Conservation (phyloP, 2,888 invertebrate species). For the Tromatobia lineatoria region DNA sequence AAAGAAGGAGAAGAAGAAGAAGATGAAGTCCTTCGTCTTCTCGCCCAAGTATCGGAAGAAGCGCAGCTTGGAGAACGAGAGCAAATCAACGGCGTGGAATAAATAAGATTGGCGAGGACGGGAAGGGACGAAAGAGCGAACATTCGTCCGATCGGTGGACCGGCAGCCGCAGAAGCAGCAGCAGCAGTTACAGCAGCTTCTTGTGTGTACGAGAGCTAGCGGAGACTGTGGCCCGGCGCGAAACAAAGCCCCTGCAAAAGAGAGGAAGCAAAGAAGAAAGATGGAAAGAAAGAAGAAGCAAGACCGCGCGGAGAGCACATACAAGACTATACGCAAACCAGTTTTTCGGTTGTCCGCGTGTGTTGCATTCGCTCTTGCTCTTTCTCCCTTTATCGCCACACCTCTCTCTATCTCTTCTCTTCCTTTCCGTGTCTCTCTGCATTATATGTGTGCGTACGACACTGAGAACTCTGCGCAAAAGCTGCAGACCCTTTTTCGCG, state of each 20-base stretch:
- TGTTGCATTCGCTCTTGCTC: conserved; percentile 36
- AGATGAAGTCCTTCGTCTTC: conserved; percentile 41
- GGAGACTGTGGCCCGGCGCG: conserved; percentile 20
- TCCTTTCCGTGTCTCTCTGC: not conserved
- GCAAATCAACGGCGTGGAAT: conserved; percentile 21
- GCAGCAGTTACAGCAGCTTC: conserved; percentile 11
- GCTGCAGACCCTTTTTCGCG: conserved; percentile 6
- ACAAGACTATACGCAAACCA: conserved; percentile 55
- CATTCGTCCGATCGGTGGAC: conserved; percentile 35
- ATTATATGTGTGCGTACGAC: conserved; percentile 7
- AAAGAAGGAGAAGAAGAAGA: conserved; percentile 3
- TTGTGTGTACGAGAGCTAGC: conserved; percentile 10
- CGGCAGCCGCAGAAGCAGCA: conserved; percentile 26
- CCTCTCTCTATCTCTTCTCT: not conserved
- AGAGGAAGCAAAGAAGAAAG: conserved; percentile 37
- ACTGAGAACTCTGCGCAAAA: conserved; percentile 23
- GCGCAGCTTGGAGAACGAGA: conserved; percentile 1
- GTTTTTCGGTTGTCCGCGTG: conserved; percentile 65
- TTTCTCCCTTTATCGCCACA: conserved; percentile 39
- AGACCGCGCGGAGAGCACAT: conserved; percentile 8
- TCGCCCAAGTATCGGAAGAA: conserved; percentile 30
- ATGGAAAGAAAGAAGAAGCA: conserved; percentile 29
- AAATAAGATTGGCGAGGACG: conserved; percentile 30
- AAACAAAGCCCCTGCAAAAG: conserved; percentile 50
- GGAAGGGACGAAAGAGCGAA: conserved; percentile 34